Conservation (phyloP, 2,888 invertebrate genomes). For the Agriopis leucophaearia region DNA sequence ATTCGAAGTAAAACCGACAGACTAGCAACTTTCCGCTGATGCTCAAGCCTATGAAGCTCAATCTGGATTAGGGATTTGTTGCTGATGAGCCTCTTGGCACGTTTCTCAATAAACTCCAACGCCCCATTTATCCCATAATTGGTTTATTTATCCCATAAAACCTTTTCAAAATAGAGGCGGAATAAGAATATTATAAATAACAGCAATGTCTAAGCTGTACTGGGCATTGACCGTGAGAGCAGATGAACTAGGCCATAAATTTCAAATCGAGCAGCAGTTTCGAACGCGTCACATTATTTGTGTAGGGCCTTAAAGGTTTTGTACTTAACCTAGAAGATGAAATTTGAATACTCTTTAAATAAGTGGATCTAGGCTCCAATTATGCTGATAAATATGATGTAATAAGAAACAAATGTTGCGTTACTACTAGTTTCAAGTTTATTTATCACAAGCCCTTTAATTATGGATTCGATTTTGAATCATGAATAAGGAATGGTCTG, state of each 20-base stretch:
- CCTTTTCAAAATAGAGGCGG: no score
- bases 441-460: constrained; percentile 34
- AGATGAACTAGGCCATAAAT: background rate
- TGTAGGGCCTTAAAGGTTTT: background rate
- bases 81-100: no score
- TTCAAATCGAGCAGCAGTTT: background rate
- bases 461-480: constrained; percentile 23
- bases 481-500: constrained; percentile 16
- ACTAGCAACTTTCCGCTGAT: no score
- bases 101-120: no score
- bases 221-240: background rate
- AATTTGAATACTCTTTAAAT: constrained; percentile 32
- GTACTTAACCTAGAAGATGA: constrained; percentile 39
- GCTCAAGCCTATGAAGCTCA: no score
- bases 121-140: no score
- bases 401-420: constrained; percentile 56
- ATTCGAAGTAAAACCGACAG: no score
- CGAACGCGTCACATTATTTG: no score
- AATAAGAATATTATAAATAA: no score
- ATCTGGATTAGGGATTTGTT: no score
- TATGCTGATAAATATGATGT: constrained; percentile 54
- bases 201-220: no score
- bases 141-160: no score
- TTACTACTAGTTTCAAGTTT: constrained; percentile 37
- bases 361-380: constrained; percentile 33